A percentile compares a stretch with the other conserved stretches of the same genome.
Conservation (phyloP, 2,888 invertebrate species). For the Cantharis nigra region DNA sequence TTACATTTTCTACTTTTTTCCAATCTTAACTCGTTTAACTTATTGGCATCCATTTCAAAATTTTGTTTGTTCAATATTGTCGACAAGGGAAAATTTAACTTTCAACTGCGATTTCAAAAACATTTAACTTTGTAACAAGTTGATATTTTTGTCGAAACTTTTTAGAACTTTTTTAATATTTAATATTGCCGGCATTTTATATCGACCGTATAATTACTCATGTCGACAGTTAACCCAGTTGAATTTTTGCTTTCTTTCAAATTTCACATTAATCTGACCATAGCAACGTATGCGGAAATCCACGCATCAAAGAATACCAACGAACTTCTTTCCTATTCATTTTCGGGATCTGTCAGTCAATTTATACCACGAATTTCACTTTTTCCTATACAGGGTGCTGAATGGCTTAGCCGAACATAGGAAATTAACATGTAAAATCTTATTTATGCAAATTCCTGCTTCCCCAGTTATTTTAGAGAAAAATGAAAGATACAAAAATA, state of each 20-base stretch:
- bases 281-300: not conserved
- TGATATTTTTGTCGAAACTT: not conserved
- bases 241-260: slow-evolving; percentile 12
- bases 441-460: too few relatives aligned
- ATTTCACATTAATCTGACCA: not conserved
- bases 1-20: not conserved
- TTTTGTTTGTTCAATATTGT: slow-evolving; percentile 27
- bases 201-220: not conserved
- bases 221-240: slow-evolving; percentile 10
- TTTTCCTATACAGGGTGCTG: too few relatives aligned
- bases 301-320: too few relatives aligned
- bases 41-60: slow-evolving; percentile 18
- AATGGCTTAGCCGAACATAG: too few relatives aligned
- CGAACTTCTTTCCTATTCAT: too few relatives aligned
- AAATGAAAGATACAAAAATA: too few relatives aligned
- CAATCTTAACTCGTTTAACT: not conserved
- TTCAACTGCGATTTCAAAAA: slow-evolving; percentile 16
- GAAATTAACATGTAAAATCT: too few relatives aligned
- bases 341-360: too few relatives aligned
- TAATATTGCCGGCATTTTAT: not conserved
- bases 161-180: not conserved
- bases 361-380: too few relatives aligned
- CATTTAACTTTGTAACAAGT: slow-evolving; percentile 9
- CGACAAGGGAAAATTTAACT: slow-evolving; percentile 23
- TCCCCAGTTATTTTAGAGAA: too few relatives aligned